Base-by-base conservation (phyloP, 2,888 invertebrate genomes). In the Congeria kusceri region DNA sequence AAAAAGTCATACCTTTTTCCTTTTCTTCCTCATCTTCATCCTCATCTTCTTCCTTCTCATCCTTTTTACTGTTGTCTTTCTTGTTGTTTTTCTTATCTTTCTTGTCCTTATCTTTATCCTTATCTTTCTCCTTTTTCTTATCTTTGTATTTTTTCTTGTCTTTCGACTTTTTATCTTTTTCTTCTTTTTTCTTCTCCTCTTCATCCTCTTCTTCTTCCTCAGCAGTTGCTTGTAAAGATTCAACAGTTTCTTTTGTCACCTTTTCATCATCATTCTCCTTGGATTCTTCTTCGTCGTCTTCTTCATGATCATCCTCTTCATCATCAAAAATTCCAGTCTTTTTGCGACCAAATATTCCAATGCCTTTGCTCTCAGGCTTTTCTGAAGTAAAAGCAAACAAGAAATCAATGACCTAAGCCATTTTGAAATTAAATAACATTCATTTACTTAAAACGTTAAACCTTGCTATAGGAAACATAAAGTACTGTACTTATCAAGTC, bases 271-370 rank as follows among this genome's bases (percentile, higher is more conserved):
- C 58, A 18, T 47, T 47, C 32, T 70, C 28, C 29, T 71, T 57
- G 28, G 44, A 39, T 65, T 71, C 57, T 71, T 72, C 76, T 18
- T 76, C 72, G 5, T 69, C 75, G 15, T 70, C 78, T 3, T 73
- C 75, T 9, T 75, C 75, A 7, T 77, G 71, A 20, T 71, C 83
- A 13, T 76, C 84, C 15, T 81, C 84, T 39, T 86, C 86, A 56
- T 86, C 86, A 69, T 86, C 86, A 25, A 84, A 84, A 11, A 86
- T 46, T 20, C 83, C 84, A 25, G 83, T 81, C 25, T 80, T 77
- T 58, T 81, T 82, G 53, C 68, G 77, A 15, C 86, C 84, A 82
- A 86, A 86, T 44, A 86, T 61, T 23, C 67, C 72, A 28, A 80
- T 47, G 62, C 57, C 68, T 64, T 73, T 68, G 66, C 72, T 73